Evolutionary conservation across 2,888 invertebrate species (phyloP), one percentile per base, ranked within the genome.

Genomic region (Melieria picta): DNA sequence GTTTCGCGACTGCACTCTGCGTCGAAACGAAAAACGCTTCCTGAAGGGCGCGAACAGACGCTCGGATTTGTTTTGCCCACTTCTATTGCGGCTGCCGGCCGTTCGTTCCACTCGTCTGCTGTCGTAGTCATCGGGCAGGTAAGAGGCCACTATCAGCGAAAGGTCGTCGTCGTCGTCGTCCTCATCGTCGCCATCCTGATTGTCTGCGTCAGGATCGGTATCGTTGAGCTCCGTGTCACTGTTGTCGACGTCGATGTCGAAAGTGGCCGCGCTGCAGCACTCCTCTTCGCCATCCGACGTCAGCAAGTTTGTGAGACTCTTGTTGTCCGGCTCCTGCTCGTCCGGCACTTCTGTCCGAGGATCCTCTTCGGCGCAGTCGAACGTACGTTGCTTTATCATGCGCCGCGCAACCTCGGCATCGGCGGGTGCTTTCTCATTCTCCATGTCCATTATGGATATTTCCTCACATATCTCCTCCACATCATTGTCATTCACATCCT

Each of bases 381-480:
- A 83, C 2, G 82, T 83, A 30, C 73, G 77, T 72, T 83, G 80
- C 9, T 80, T 79, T 0, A 75, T 63, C 11, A 81, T 79, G 77
- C 76, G 46, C 7, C 74, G 73, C 6, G 55, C 16, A 42, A 13
- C 50, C 0, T 13, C 30, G 9, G 48, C 46, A 42, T 60, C 63
- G 13, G 11, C 42, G 4, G 6, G 10, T 10, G 10, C 4, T 58
- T 55, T 66, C 10, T 72, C 71, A 58, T 52, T 77, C 58, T 79
- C 77, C 75, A 80, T 78, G 47, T 81, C 80, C 74, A 81, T 78
- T 16, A 79, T 80, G 0, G 81, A 73, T 42, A 86, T 84, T 76
- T 87, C 85, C 65, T 86, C 86, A 75, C 84, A 84, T 45, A 87
- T 86, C 71, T 87, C 86, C 48, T 85, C 82, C 7, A 80, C 71